Evolutionary conservation across 1,140 invertebrate genomes (phyloP).

Genomic region (Holcopasites calliopsidis): DNA sequence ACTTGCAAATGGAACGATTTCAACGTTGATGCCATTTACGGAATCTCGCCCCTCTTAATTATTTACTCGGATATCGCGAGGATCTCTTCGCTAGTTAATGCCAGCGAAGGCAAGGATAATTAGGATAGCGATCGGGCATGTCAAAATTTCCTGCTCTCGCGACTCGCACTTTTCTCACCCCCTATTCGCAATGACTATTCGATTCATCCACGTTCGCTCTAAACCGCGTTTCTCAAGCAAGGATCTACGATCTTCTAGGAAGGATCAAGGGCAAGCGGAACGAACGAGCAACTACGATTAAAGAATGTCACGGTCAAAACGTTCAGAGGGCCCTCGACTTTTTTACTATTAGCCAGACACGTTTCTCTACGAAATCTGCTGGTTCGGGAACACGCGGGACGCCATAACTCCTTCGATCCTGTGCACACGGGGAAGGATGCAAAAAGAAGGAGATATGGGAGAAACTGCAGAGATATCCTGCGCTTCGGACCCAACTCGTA

Average conservation of each 20-base stretch:
- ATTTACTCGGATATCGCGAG: constrained; percentile 4
- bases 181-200: too few relatives aligned
- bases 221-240: constrained; percentile 4
- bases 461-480: background rate
- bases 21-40: background rate
- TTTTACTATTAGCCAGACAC: constrained; percentile 14
- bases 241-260: constrained; percentile 52
- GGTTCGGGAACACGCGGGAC: constrained; percentile 17
- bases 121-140: constrained; percentile 14
- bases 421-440: constrained; percentile 19
- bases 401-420: constrained; percentile 36
- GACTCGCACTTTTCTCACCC: background rate
- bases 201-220: background rate
- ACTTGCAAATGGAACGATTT: background rate
- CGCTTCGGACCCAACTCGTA: constrained; percentile 28
- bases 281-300: constrained; percentile 15
- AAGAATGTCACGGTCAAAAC: constrained; percentile 51
- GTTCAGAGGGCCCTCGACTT: constrained; percentile 10
- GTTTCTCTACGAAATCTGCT: constrained; percentile 45
- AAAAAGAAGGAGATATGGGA: background rate
- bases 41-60: background rate
- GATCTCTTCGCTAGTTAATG: constrained; percentile 8
- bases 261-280: constrained; percentile 50
- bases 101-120: background rate
- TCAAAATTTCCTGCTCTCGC: constrained; percentile 9